Evolutionary conservation across 2,113 vertebrate genomes (phyloP), one percentile per base, ranked within the genome.

Genomic region (Phoxinus phoxinus): DNA sequence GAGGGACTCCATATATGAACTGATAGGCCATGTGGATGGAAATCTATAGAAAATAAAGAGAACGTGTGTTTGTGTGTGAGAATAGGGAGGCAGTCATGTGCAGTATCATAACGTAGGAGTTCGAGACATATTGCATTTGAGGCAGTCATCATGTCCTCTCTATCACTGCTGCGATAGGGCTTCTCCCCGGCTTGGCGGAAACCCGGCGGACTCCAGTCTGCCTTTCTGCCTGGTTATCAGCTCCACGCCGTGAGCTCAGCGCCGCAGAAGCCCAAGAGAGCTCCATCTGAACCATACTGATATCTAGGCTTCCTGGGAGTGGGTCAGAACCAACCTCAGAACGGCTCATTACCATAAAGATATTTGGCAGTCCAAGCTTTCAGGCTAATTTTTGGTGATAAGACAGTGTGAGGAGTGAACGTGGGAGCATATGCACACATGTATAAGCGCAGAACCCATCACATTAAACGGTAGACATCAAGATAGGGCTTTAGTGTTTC

Each of bases 11-110:
- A 48, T 67, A 6, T 53, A 27, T 67, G 11, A 81, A 30, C 41
- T 46, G 41, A 48, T 30, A 48, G 61, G 27, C 17, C 10, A 10
- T 35, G 19, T 79, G 56, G 12, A 27, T 80, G 58, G n/a, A 27
- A 46, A 61, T 80, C 77, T 44, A 48, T 81, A 46, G 44, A 81
- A 81, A 81, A 67, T 32, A 67, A 77, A 77, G 9, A 81, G 25
- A 63, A 80, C 69, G 27, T 46, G 77, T n/a, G 58, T 44, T 81
- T 81, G n/a, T 46, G 44, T 69, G 61, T 81, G 41, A 4, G 35
- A 95, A 94, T 53, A 79, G 88, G 81, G 80, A 88, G 83, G 65
- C 69, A 78, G 78, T 78, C 88, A 87, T 91, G 88, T 59, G 72
- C 41, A 86, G 74, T 88, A 86, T 91, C 87, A 89, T 81, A 71